These are phyloP conservation scores for Semnornis frantzii DNA, from an alignment of 2,113 vertebrate genomes.

Conservation along the genomic window DNA sequence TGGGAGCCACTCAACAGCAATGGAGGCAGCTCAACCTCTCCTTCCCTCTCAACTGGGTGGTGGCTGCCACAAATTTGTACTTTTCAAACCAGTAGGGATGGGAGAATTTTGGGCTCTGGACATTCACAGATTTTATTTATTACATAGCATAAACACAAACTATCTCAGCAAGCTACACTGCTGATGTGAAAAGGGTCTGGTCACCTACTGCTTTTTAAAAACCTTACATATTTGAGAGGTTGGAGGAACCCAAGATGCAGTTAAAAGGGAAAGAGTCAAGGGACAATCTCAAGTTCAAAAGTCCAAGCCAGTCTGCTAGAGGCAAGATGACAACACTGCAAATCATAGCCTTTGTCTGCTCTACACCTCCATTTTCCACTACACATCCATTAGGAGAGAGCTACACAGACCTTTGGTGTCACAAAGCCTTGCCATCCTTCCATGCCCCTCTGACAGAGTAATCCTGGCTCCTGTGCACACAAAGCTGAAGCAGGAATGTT, in stretches of 20 bases:
- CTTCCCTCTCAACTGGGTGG: background rate
- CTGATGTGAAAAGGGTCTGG: background rate
- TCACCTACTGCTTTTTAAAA: background rate
- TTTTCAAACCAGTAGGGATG: background rate
- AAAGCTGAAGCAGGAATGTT: rapidly evolving
- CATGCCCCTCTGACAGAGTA: background rate
- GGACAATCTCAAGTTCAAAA: background rate
- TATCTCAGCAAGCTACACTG: background rate
- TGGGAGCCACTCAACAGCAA: background rate
- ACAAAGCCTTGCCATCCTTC: background rate
- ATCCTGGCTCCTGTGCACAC: background rate
- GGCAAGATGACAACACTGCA: background rate
- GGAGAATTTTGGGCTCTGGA: background rate
- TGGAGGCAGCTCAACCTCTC: background rate
- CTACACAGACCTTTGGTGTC: background rate
- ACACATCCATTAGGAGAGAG: background rate
- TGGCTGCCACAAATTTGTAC: background rate
- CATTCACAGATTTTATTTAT: background rate
- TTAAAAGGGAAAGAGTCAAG: background rate
- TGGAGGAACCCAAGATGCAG: background rate
- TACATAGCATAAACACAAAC: background rate
- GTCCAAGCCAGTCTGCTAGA: background rate
- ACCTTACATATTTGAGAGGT: background rate
- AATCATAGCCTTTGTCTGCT: background rate
- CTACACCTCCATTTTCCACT: background rate